phyloP scores from a whole-genome alignment of 2,888 invertebrate genomes.

The Calameuta pallipes region DNA sequence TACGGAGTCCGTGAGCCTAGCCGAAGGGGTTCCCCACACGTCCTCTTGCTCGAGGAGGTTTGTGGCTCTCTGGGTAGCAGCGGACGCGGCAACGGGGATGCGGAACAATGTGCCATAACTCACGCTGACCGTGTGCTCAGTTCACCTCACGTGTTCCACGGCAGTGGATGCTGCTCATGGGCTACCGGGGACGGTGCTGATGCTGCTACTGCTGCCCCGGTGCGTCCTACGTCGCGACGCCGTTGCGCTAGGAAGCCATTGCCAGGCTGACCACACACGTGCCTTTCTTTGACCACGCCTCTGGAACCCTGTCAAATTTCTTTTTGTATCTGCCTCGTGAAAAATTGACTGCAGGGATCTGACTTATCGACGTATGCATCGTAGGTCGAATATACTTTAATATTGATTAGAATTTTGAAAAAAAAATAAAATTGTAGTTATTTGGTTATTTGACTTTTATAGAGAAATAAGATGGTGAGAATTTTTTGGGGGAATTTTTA shows the following conservation, averaged over 20 bases:
- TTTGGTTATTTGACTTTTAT: too few species aligned
- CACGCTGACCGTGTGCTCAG: constrained; percentile 31
- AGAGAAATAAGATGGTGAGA: too few species aligned
- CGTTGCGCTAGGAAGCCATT: background rate
- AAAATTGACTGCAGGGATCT: background rate
- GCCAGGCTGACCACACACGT: background rate
- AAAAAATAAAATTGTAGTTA: too few species aligned
- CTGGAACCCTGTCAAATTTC: constrained; percentile 1
- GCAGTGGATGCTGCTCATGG: constrained; percentile 13
- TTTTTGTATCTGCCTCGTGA: constrained; percentile 9
- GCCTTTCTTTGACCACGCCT: background rate
- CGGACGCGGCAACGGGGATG: constrained; percentile 30
- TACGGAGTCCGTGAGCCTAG: constrained; percentile 28
- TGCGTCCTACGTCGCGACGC: background rate
- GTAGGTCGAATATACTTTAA: too few species aligned
- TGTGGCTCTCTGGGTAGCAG: constrained; percentile 40
- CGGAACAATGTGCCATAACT: constrained; percentile 55
- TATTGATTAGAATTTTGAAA: too few species aligned
- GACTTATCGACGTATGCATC: too few species aligned
- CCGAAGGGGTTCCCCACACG: constrained; percentile 27
- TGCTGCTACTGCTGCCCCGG: too few species aligned
- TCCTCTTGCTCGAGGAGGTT: constrained; percentile 27
- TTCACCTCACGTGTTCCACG: constrained; percentile 28
- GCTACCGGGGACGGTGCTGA: constrained; percentile 7
- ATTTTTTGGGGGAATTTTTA: too few species aligned